A percentile compares a stretch with the other conserved stretches of the same genome.
phyloP scores from a whole-genome alignment of 1,140 invertebrate genomes.

The Lepidostoma basale region DNA sequence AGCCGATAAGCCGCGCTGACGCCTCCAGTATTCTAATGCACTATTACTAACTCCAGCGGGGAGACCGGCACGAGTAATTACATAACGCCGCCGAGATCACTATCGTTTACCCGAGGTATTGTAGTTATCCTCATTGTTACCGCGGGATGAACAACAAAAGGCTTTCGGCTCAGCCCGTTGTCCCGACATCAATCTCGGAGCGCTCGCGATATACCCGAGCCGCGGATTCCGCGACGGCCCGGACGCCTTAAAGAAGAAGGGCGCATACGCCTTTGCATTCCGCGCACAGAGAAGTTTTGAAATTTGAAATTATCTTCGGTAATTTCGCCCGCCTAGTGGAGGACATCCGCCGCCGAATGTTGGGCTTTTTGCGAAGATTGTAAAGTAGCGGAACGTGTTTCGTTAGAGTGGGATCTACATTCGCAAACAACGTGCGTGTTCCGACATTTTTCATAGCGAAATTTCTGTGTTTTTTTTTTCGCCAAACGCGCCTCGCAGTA shows the following conservation, averaged over 20 bases:
- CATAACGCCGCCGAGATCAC: slow-evolving; percentile 29
- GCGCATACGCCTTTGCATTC: not conserved
- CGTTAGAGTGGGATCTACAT: slow-evolving; percentile 25
- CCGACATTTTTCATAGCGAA: slow-evolving; percentile 26
- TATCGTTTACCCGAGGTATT: slow-evolving; percentile 32
- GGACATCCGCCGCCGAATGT: slow-evolving; percentile 18
- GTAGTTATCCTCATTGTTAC: slow-evolving; percentile 21
- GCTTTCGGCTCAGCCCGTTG: not conserved
- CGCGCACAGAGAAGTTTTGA: slow-evolving; percentile 33
- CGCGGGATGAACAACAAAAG: slow-evolving; percentile 28
- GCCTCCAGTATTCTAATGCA: slow-evolving; percentile 31
- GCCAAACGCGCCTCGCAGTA: slow-evolving; percentile 11
- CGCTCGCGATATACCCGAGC: slow-evolving; percentile 13
- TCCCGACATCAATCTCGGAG: slow-evolving; percentile 28
- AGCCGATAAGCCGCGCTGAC: slow-evolving; percentile 34
- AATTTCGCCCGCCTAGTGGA: slow-evolving; percentile 34
- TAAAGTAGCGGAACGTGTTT: slow-evolving; percentile 45
- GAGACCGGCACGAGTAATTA: slow-evolving; percentile 25
- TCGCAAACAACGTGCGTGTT: slow-evolving; percentile 41
- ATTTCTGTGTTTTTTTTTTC: slow-evolving; percentile 30
- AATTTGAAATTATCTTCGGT: slow-evolving; percentile 46
- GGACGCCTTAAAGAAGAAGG: not conserved
- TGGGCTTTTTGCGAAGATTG: slow-evolving; percentile 41
- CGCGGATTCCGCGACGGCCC: no score
- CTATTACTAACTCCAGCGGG: slow-evolving; percentile 26